Percentiles rank a stretch among this genome's conserved stretches.
Evolutionary conservation across 2,797 vertebrate genomes (phyloP).

Genomic region (Sebastiscus tertius): DNA sequence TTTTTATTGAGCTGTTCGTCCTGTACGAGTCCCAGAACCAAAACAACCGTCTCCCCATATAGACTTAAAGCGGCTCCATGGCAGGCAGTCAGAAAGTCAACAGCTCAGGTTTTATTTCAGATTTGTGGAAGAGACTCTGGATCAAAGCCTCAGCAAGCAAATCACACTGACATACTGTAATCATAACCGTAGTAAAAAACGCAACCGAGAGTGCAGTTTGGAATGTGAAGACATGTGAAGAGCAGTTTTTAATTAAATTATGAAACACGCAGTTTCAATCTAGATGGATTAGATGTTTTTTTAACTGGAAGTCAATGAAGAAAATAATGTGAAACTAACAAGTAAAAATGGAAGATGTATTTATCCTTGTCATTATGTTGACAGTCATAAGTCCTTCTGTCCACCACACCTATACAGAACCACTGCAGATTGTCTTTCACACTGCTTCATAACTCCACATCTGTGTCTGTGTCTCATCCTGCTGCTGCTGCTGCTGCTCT

Average conservation of each 20-base stretch:
- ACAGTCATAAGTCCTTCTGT: neutral
- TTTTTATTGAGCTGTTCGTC: neutral
- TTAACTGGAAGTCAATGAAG: neutral
- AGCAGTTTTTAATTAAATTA: neutral
- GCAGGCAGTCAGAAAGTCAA: neutral
- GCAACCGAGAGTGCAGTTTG: neutral
- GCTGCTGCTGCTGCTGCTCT: neutral
- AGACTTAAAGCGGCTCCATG: neutral
- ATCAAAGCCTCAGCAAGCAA: conserved; percentile 11
- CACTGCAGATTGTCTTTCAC: conserved; percentile 29
- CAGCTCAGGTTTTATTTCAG: conserved; percentile 5
- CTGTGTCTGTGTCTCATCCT: conserved; percentile 18
- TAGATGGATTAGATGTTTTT: neutral
- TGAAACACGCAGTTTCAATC: neutral
- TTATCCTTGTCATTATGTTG: neutral
- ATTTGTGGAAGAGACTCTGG: neutral
- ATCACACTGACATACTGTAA: conserved; percentile 4
- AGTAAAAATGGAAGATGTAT: neutral
- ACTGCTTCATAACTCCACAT: conserved; percentile 9
- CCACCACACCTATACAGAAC: neutral
- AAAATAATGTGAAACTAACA: neutral
- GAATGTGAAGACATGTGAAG: neutral
- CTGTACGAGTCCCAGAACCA: neutral
- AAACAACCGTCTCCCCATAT: neutral
- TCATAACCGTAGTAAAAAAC: neutral